Base-by-base conservation (phyloP, 2,888 invertebrate genomes). In the Pyrrhia umbra region DNA sequence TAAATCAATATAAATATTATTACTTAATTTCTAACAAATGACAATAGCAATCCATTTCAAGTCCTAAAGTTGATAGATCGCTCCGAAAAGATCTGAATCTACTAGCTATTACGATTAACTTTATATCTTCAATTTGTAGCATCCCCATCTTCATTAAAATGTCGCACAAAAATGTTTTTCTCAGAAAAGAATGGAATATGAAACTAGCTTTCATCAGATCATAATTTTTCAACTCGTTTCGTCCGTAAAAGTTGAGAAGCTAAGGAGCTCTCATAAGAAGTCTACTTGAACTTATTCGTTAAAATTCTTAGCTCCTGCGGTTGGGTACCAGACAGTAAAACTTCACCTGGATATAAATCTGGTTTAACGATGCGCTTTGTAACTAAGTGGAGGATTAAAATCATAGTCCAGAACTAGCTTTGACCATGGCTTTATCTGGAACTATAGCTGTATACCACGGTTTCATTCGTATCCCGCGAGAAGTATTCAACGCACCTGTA, bases 311-410 rank as follows among this genome's bases (percentile, higher is more conserved):
- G 62, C 74, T 57, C 49, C 34, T 58, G 20, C 13, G 30, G 16
- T 39, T 6, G 2, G 20, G 25, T n/a, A 3, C 3, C 16, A 8
- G 27, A 18, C 9, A 15, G 4, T 51, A 46, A 46, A 61, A 34
- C 55, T 55, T 37, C 18, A 68, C 64, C 65, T 70, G 52, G 47
- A 60, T 57, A 66, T 78, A 79, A 79, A 78, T 65, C 79, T 52
- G 63, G 51, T 79, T 66, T 70, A 79, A 79, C 79, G 68, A 73
- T 68, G 73, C 65, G 62, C 65, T 78, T 76, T 49, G 61, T 63
- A 64, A 78, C 65, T 63, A 69, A 68, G 66, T 62, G 62, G 0
- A 16, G 61, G 70, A 70, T 76, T 78, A 70, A 73, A 68, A 18
- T 15, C 18, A 42, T 40, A 43, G 39, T 49, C 21, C 13, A 6